Evolutionary conservation across 2,888 invertebrate genomes (phyloP), one percentile per base, ranked within the genome.

Genomic region (Choristoneura rosaceana): DNA sequence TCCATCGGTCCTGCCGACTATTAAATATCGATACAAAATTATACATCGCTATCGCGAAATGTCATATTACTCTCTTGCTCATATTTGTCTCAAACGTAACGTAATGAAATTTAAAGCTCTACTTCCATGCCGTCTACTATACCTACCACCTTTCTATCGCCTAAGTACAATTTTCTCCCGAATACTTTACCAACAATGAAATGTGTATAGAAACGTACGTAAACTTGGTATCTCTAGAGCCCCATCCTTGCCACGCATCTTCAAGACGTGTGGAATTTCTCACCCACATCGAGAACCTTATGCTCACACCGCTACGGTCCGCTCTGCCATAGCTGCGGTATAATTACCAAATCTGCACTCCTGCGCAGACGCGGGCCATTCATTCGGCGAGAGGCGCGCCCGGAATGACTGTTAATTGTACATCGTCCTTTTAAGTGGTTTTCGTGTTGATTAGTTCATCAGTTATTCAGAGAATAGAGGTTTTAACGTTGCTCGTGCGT

Each of bases 391-490:
- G 60, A 69, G 50, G 15, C 50, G 0, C 73, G 71, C 55, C 34
- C 43, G 73, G 73, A 73, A 73, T 69, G 73, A 41, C 69, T 25
- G 43, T 59, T 73, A 60, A 69, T 52, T 59, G 64, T 33, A 47
- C 10, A 41, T 60, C 65, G 38, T 25, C 59, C 25, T 60, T 68
- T 63, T 58, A 63, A 68, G 33, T 50, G 50, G 50, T 68, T 68
- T 59, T 58, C 25, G 62, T 60, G 73, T 69, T 60, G 69, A 73
- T 73, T 69, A 64, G 59, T 64, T 69, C 68, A 17, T 73, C 73
- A 59, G 25, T 34, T 45, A n/a, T 52, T 52, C 34, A 14, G 4
- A 12, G 14, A 5, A 12, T 3, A 58, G 15, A 1, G 33, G 25
- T 58, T 33, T 58, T 58, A 17, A 7, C 38, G 38, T 38, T 38